Evolutionary conservation across 2,797 vertebrate genomes (phyloP).

Genomic region (Bradypodion pumilum): DNA sequence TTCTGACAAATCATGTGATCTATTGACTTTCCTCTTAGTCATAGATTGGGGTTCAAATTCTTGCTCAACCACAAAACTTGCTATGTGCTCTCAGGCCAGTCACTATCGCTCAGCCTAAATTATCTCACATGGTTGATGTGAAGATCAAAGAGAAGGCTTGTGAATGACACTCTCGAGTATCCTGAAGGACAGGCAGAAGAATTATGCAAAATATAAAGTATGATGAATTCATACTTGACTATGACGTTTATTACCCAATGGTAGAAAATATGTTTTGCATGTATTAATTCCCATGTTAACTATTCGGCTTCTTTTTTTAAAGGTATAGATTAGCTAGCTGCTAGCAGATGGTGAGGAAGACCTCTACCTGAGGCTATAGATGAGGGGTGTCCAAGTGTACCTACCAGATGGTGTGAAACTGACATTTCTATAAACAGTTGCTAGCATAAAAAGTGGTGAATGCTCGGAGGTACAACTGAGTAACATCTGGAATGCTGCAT

Average conservation of each 20-base stretch:
- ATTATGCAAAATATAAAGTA: too few species aligned
- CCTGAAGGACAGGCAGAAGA: too few species aligned
- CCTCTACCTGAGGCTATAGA: not conserved
- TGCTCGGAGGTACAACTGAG: not conserved
- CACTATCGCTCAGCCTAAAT: not conserved
- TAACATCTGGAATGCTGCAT: not conserved
- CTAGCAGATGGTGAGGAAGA: not conserved
- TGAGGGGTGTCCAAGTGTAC: not conserved
- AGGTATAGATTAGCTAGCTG: too few species aligned
- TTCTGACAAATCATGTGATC: not conserved
- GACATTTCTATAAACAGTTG: not conserved
- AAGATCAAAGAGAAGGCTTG: not conserved
- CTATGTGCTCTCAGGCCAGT: not conserved
- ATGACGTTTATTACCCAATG: not conserved
- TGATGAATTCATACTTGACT: not conserved
- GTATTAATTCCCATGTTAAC: too few species aligned
- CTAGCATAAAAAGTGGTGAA: too few species aligned
- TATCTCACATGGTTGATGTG: not conserved
- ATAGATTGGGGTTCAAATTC: not conserved
- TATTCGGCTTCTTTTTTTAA: too few species aligned
- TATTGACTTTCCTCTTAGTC: not conserved
- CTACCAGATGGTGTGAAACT: not conserved
- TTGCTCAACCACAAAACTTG: not conserved
- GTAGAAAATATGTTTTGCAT: not conserved
- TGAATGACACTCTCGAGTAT: too few species aligned